Percentiles rank a stretch among this genome's conserved stretches.
Evolutionary conservation across 2,797 vertebrate genomes (phyloP).

Genomic region (Falco peregrinus): DNA sequence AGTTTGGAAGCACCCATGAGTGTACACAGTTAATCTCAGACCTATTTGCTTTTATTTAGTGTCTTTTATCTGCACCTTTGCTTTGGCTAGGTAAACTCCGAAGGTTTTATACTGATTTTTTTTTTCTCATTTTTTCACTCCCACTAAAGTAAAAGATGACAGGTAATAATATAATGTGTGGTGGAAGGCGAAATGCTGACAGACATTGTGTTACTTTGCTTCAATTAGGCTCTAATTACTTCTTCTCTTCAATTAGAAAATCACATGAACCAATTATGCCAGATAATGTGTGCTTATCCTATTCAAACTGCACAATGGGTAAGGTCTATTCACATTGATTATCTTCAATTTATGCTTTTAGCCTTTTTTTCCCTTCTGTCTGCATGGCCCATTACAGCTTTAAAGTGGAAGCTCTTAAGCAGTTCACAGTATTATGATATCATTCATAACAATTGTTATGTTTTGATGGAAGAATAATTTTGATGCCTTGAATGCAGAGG

Average conservation of each 20-base stretch:
- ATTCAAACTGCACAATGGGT: constrained; percentile 73
- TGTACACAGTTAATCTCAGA: neutral
- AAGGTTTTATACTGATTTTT: neutral
- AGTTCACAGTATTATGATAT: constrained; percentile 83
- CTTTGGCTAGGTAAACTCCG: constrained; percentile 27
- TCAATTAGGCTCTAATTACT: constrained; percentile 77
- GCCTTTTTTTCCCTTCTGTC: constrained; percentile 83
- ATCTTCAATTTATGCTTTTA: constrained; percentile 77
- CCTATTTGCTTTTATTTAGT: constrained; percentile 27
- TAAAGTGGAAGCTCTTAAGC: constrained; percentile 90
- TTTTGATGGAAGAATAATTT: constrained; percentile 73
- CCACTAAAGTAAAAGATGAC: constrained; percentile 55
- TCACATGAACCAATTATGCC: constrained; percentile 76
- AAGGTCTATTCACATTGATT: constrained; percentile 77
- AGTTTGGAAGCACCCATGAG: neutral
- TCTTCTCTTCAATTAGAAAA: constrained; percentile 77
- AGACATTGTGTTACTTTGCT: constrained; percentile 74
- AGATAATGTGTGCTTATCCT: constrained; percentile 77
- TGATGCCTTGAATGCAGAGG: constrained; percentile 57
- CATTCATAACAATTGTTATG: constrained; percentile 78
- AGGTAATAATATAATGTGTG: constrained; percentile 71
- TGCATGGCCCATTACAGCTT: constrained; percentile 88
- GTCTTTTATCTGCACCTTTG: constrained; percentile 12
- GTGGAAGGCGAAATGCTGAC: constrained; percentile 71
- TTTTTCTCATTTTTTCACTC: neutral